phyloP scores from a whole-genome alignment of 2,888 invertebrate genomes.

The Eristalinus sepulchralis region DNA sequence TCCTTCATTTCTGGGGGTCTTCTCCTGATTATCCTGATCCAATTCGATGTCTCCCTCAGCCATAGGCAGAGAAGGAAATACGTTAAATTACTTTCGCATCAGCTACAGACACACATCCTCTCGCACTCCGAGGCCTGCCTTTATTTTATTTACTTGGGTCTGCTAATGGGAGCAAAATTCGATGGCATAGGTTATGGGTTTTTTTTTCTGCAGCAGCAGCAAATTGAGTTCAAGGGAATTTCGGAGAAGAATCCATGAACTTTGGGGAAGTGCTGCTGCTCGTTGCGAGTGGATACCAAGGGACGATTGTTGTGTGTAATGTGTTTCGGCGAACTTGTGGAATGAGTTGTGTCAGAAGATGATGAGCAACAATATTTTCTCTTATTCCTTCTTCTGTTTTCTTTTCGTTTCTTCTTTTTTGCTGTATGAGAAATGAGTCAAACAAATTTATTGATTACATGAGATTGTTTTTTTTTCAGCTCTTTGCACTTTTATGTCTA shows the following conservation, averaged over 20 bases:
- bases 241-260: background rate
- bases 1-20: background rate
- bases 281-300: background rate
- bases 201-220: slow-evolving; percentile 2
- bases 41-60: background rate
- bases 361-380: background rate
- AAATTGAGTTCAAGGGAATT: slow-evolving; percentile 11
- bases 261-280: background rate
- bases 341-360: background rate
- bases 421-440: background rate
- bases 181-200: slow-evolving; percentile 40
- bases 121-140: background rate
- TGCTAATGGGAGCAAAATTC: slow-evolving; percentile 18
- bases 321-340: slow-evolving; percentile 8
- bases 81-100: slow-evolving; percentile 10
- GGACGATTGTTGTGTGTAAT: background rate
- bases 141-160: slow-evolving; percentile 3
- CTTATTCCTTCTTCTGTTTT: background rate
- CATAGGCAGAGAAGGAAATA: background rate
- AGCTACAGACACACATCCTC: background rate
- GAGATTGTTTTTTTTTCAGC: background rate
- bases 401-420: background rate
- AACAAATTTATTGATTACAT: background rate
- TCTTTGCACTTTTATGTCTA: too few species aligned
- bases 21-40: slow-evolving; percentile 12